These are phyloP conservation scores for Onychorhynchus coronatus DNA, from an alignment of 2,113 vertebrate genomes.

Conservation along the genomic window DNA sequence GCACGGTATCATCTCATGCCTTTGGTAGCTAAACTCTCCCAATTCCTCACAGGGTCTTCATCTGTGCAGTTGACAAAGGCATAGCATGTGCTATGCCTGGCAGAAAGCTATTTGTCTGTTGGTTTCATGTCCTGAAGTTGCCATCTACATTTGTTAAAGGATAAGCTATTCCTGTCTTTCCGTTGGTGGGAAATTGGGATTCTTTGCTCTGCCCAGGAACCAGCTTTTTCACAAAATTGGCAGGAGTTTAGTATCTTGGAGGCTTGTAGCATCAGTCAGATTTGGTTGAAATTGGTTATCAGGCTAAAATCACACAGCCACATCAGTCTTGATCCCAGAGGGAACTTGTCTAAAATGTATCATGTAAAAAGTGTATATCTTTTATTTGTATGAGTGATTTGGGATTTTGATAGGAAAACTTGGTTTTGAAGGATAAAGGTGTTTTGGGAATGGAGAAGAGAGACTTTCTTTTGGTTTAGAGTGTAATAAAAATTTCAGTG, in stretches of 20 bases:
- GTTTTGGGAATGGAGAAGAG: background rate
- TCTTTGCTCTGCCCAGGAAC: background rate
- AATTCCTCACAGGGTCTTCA: background rate
- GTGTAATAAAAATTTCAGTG: conserved; percentile 20
- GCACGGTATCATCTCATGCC: background rate
- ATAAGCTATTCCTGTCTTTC: background rate
- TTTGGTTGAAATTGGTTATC: background rate
- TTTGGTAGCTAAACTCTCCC: background rate
- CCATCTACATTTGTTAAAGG: background rate
- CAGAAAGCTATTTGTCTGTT: background rate
- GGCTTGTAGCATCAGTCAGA: background rate
- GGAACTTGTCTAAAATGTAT: background rate
- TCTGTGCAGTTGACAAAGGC: background rate
- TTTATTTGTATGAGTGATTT: conserved; percentile 6
- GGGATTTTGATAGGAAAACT: background rate
- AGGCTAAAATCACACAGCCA: background rate
- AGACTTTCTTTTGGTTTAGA: conserved; percentile 2
- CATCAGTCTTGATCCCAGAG: background rate
- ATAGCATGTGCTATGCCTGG: background rate
- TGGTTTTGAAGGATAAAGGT: background rate
- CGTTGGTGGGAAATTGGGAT: background rate
- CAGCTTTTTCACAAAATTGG: background rate
- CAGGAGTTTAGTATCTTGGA: background rate
- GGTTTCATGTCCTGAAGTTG: background rate
- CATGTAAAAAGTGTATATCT: background rate